Conservation (phyloP, 2,113 vertebrate species). For the Crypturellus undulatus region DNA sequence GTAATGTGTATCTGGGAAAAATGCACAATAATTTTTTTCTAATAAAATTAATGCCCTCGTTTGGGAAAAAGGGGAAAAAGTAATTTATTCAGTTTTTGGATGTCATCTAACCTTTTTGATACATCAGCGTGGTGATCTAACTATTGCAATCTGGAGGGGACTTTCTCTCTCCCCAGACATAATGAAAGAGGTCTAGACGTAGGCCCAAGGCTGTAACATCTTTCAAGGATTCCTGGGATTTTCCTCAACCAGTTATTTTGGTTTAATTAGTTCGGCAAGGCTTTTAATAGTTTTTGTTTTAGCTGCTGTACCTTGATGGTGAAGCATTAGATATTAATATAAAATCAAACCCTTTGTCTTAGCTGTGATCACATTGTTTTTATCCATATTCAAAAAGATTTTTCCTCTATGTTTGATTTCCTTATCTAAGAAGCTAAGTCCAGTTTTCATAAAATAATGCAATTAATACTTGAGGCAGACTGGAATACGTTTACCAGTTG, state of each 20-base stretch:
- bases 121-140: not conserved
- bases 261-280: not conserved
- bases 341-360: not conserved
- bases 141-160: not conserved
- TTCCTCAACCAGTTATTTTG: not conserved
- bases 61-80: not conserved
- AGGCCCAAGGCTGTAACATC: not conserved
- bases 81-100: not conserved
- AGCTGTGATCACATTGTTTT: not conserved
- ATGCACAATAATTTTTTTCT: not conserved
- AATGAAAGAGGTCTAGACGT: not conserved
- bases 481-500: not conserved
- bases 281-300: not conserved
- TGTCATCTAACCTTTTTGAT: not conserved
- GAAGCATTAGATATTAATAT: constrained; percentile 12
- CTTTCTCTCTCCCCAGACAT: rapidly evolving
- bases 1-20: not conserved
- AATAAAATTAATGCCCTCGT: not conserved
- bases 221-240: not conserved
- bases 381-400: not conserved
- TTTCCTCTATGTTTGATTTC: not conserved
- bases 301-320: not conserved
- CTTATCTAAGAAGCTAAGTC: not conserved
- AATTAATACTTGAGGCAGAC: not conserved
- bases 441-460: not conserved